Conservation (phyloP, 2,888 invertebrate genomes). For the Amphipyra tragopoginis region DNA sequence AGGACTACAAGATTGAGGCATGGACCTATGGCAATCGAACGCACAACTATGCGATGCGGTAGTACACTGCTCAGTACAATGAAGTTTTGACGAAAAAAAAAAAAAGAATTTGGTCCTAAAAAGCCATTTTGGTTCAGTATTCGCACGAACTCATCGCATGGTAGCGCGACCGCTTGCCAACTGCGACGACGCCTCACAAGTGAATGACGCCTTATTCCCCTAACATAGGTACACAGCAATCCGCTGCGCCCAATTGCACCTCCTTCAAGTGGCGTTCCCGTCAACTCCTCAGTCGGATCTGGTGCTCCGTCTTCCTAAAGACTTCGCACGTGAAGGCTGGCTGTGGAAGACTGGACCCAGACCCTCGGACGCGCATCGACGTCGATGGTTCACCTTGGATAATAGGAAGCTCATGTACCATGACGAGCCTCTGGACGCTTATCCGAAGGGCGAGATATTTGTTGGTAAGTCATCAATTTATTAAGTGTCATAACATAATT, state of each 20-base stretch:
- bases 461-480: conserved; percentile 88
- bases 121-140: no score
- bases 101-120: no score
- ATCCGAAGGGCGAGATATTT: conserved; percentile 97
- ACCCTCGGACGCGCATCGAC: conserved; percentile 94
- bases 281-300: conserved; percentile 93
- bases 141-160: no score
- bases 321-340: conserved; percentile 96
- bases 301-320: conserved; percentile 93
- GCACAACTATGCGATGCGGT: no score
- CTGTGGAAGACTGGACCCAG: conserved; percentile 97
- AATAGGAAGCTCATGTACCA: conserved; percentile 98
- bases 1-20: no score
- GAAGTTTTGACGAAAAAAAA: no score
- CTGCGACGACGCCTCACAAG: no score
- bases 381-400: conserved; percentile 97
- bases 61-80: no score
- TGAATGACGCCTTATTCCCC: no score
- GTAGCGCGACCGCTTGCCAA: no score
- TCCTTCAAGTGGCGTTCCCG: conserved; percentile 95
- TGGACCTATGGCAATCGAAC: no score
- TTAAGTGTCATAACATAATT: no score
- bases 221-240: conserved; percentile 92
- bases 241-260: conserved; percentile 95
- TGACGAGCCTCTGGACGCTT: conserved; percentile 95